Conservation (phyloP, 2,797 vertebrate species). For the Sylvilagus floridanus region DNA sequence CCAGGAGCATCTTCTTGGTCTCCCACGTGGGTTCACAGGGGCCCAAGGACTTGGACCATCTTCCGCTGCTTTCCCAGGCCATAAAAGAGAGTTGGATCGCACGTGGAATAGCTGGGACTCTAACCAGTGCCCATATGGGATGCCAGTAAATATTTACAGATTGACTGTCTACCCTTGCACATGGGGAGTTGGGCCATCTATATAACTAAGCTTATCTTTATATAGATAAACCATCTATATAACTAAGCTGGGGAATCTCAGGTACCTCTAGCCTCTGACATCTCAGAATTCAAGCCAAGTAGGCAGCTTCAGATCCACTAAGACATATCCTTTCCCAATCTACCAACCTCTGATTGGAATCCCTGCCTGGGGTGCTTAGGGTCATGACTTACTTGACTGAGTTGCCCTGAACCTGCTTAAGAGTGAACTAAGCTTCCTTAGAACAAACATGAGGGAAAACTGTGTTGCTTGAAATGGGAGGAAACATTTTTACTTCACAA, state of each 20-base stretch:
- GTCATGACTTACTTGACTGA: neutral
- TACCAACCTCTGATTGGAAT: neutral
- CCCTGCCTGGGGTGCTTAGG: neutral
- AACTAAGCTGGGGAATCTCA: neutral
- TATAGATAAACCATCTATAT: too few species aligned
- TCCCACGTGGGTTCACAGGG: too few species aligned
- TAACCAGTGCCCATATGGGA: too few species aligned
- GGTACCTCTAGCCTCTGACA: too few species aligned
- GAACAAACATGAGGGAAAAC: neutral
- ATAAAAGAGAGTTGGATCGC: too few species aligned
- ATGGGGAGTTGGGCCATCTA: too few species aligned
- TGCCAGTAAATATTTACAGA: neutral
- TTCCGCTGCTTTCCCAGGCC: too few species aligned
- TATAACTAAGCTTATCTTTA: neutral
- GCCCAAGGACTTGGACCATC: too few species aligned
- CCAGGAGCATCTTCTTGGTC: too few species aligned
- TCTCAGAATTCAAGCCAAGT: too few species aligned
- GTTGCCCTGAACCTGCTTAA: neutral
- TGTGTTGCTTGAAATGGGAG: neutral
- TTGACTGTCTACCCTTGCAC: neutral
- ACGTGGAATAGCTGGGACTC: too few species aligned
- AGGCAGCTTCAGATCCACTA: too few species aligned
- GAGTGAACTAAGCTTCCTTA: neutral
- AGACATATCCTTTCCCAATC: neutral
- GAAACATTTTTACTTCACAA: neutral